These are phyloP conservation scores for Umimayanthus kanabou DNA, from an alignment of 92 coral and sea anemone species.

Conservation along the genomic window DNA sequence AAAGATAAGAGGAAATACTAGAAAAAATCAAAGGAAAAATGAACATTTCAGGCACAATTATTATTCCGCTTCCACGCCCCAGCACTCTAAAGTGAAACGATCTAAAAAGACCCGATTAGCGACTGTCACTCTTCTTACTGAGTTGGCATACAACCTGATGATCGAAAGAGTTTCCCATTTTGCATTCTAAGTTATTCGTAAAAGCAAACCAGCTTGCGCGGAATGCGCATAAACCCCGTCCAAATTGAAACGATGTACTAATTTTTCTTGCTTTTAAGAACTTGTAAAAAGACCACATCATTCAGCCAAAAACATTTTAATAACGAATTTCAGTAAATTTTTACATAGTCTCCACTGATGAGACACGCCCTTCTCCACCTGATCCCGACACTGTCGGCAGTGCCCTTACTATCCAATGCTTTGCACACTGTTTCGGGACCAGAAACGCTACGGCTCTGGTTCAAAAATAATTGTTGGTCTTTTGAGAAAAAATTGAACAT, in stretches of 20 bases:
- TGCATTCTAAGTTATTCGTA: not conserved
- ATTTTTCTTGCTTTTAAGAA: not conserved
- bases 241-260: no score
- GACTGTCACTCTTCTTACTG: not conserved
- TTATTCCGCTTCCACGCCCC: not conserved
- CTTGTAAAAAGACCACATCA: not conserved
- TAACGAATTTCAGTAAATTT: slow-evolving; percentile 18
- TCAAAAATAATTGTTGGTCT: not conserved
- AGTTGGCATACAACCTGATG: not conserved
- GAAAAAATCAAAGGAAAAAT: no score
- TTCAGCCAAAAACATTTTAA: slow-evolving; percentile 35
- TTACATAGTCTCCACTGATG: not conserved
- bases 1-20: no score
- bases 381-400: not conserved
- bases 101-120: not conserved
- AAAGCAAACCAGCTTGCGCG: not conserved
- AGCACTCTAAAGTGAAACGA: not conserved
- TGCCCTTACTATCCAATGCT: not conserved
- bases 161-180: not conserved
- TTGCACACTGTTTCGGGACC: not conserved
- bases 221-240: not conserved
- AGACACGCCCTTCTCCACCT: not conserved
- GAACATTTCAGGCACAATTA: not conserved
- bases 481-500: not conserved
- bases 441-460: not conserved